These are phyloP conservation scores for Corvus moneduloides DNA, from an alignment of 2,113 vertebrate species.

Conservation along the genomic window DNA sequence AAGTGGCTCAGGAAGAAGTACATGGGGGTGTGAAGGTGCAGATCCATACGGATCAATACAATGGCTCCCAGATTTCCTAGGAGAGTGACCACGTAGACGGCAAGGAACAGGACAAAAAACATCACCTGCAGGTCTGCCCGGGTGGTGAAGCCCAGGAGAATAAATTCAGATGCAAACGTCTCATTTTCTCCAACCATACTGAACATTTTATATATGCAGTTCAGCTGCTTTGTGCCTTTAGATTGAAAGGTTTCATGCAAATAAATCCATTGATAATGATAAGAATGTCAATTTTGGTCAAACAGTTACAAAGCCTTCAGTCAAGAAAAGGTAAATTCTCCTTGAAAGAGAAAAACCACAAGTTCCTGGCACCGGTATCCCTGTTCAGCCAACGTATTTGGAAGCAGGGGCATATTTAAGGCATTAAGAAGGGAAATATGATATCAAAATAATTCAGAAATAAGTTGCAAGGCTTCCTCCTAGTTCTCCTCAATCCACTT, in stretches of 20 bases:
- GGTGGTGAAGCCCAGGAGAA: conserved; percentile 21
- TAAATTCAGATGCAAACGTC: background rate
- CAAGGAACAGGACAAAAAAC: background rate
- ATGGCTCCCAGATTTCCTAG: conserved; percentile 18
- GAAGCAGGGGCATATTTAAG: background rate
- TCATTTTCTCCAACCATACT: background rate
- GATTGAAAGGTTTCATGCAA: background rate
- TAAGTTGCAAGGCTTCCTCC: background rate
- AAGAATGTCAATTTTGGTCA: background rate
- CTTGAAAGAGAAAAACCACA: background rate
- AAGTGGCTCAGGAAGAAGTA: conserved; percentile 46
- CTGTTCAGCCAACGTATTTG: rapidly evolving
- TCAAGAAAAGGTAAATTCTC: background rate
- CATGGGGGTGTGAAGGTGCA: background rate
- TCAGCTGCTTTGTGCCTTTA: background rate
- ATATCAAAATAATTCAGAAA: background rate
- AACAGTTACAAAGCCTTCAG: background rate
- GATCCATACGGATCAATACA: background rate
- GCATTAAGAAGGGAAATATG: background rate
- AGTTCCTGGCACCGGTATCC: background rate
- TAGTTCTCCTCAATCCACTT: background rate
- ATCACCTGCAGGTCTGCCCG: background rate
- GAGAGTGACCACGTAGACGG: background rate
- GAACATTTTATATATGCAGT: background rate
- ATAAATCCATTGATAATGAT: no score